Conservation (phyloP, 2,888 invertebrate species). For the Melinopterus prodromus region DNA sequence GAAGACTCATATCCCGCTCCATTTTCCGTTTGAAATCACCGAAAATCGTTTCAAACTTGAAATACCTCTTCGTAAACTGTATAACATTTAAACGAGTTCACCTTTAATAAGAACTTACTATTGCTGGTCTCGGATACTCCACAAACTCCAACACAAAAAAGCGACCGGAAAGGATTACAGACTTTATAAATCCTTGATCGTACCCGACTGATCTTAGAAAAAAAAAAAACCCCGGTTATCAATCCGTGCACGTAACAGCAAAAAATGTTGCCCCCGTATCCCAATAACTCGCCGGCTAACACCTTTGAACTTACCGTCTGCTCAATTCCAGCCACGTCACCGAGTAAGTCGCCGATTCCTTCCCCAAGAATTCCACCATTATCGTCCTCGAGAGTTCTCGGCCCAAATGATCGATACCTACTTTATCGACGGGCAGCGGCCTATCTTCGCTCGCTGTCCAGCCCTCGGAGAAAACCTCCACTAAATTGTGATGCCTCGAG, state of each 20-base stretch:
- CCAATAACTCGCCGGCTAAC: slow-evolving; percentile 20
- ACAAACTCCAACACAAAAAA: too few species aligned
- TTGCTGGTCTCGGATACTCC: too few species aligned
- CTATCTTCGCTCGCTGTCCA: slow-evolving; percentile 66
- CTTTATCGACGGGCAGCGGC: slow-evolving; percentile 60
- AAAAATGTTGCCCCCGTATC: neutral
- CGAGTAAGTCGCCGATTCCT: slow-evolving; percentile 77
- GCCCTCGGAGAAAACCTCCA: slow-evolving; percentile 86
- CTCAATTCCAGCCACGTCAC: slow-evolving; percentile 87
- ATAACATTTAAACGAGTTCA: too few species aligned
- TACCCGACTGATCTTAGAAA: neutral
- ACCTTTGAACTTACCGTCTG: slow-evolving; percentile 61
- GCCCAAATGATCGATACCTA: slow-evolving; percentile 67
- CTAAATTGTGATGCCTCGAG: slow-evolving; percentile 69
- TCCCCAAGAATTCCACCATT: slow-evolving; percentile 81
- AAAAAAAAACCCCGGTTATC: neutral
- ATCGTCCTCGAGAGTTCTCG: slow-evolving; percentile 73
- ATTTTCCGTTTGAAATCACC: too few species aligned
- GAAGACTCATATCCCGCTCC: too few species aligned
- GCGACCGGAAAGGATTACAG: too few species aligned
- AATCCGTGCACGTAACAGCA: neutral
- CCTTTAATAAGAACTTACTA: too few species aligned
- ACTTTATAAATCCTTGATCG: too few species aligned
- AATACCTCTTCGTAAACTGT: too few species aligned
- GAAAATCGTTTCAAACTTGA: too few species aligned